A percentile compares a stretch with the other conserved stretches of the same genome.
Evolutionary conservation across 37 sponge, comb jelly and placozoan genomes (phyloP).

Genomic region (Geodia barretti): DNA sequence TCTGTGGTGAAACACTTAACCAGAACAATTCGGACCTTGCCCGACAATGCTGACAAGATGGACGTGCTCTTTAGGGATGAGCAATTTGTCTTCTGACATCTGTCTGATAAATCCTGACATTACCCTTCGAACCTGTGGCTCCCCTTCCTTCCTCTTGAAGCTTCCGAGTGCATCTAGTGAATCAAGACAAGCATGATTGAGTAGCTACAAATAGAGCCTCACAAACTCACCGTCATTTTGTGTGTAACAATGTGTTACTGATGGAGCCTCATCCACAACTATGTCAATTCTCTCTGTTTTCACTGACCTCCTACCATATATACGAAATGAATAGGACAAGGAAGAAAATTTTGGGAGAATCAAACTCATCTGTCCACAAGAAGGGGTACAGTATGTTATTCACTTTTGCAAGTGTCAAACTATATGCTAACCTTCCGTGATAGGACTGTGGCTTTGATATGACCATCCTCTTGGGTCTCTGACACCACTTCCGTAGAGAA

Average conservation of each 20-base stretch:
- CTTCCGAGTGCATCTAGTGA: too few relatives aligned
- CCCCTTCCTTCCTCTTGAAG: too few relatives aligned
- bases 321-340: too few relatives aligned
- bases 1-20: too few relatives aligned
- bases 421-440: too few relatives aligned
- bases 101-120: not conserved
- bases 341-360: too few relatives aligned
- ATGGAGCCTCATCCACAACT: not conserved
- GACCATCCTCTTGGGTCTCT: not conserved
- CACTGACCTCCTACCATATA: too few relatives aligned
- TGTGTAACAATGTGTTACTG: not conserved
- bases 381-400: too few relatives aligned
- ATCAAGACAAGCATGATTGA: too few relatives aligned
- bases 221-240: not conserved
- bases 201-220: too few relatives aligned
- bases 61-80: not conserved
- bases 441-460: not conserved
- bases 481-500: not conserved
- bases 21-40: not conserved
- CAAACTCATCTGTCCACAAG: too few relatives aligned
- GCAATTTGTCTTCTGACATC: not conserved
- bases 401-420: too few relatives aligned
- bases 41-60: not conserved
- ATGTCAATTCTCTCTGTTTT: not conserved
- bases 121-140: not conserved